Evolutionary conservation across 2,888 invertebrate species (phyloP), one percentile per base, ranked within the genome.

Genomic region (Gastrophysa polygoni): DNA sequence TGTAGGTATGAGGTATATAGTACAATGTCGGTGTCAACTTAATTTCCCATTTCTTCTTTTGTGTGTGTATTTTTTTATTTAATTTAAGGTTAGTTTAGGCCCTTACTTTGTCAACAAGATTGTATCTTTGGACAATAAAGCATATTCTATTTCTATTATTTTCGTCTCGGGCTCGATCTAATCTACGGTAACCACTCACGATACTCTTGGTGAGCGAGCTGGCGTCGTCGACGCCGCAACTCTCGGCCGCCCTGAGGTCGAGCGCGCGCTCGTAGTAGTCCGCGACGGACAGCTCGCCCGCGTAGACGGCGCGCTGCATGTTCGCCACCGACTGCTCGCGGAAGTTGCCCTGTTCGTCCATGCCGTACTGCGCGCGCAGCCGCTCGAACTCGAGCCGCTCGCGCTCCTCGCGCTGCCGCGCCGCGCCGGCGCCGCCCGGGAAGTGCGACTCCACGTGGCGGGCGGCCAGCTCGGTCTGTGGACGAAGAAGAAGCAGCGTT

Each of bases 181-280:
- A n/a, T n/a, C n/a, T n/a, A n/a, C n/a, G 10, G 29, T 21, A 47
- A 44, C 17, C 24, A 75, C 78, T 71, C 69, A 81, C 82, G 61
- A 79, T 79, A 89, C 92, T 92, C 81, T 90, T 88, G 8, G 93
- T 93, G 75, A 90, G 88, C 1, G 93, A 93, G 63, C 89, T 89
- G 8, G 92, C 91, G 69, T 93, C 91, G 78, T 95, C 95, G 6
- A 91, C 85, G 0, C 94, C 94, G 65, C 88, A 88, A 67, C 89
- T 89, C 73, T 91, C 90, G 2, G 93, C 91, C 50, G 88, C 86
- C 63, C 88, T 86, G 32, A 94, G 84, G 57, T 92, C 91, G 46
- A 90, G 86, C 74, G 91, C 91, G 32, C 91, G 84, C 77, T 93
- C 92, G 76, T 94, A 93, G 82, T 92, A 95, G 74, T 95, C 91